These are phyloP conservation scores for Noctua pronuba DNA, from an alignment of 2,888 invertebrate genomes.

Conservation along the genomic window DNA sequence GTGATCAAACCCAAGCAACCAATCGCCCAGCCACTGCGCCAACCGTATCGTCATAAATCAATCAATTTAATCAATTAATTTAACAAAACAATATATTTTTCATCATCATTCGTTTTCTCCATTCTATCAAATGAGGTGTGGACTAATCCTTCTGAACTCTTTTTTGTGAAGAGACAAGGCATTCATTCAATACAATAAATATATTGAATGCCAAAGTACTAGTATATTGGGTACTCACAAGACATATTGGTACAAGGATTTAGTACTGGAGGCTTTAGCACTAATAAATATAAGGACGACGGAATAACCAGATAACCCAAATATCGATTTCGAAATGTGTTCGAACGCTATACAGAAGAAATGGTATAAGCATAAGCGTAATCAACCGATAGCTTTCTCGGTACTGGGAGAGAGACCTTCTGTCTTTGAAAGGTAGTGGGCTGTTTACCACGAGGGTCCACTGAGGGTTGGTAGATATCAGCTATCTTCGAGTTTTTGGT, in stretches of 20 bases:
- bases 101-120: background rate
- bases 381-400: background rate
- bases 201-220: slow-evolving; percentile 42
- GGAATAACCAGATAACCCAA: background rate
- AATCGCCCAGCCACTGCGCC: no score
- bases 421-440: background rate
- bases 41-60: no score
- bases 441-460: background rate
- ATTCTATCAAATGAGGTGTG: background rate
- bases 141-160: slow-evolving; percentile 8
- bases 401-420: background rate
- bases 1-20: no score
- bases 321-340: background rate
- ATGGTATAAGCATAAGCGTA: background rate
- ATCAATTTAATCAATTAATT: no score
- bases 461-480: no score
- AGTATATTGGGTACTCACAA: slow-evolving; percentile 34
- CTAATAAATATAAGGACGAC: slow-evolving; percentile 26
- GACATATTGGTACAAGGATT: slow-evolving; percentile 63
- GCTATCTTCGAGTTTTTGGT: no score
- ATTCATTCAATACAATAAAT: slow-evolving; percentile 33
- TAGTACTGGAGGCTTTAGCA: slow-evolving; percentile 36
- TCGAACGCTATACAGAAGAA: background rate
- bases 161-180: background rate
- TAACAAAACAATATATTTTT: background rate